Evolutionary conservation across 2,888 invertebrate species (phyloP), one percentile per base, ranked within the genome.

Genomic region (Didymodactylos carnosus): DNA sequence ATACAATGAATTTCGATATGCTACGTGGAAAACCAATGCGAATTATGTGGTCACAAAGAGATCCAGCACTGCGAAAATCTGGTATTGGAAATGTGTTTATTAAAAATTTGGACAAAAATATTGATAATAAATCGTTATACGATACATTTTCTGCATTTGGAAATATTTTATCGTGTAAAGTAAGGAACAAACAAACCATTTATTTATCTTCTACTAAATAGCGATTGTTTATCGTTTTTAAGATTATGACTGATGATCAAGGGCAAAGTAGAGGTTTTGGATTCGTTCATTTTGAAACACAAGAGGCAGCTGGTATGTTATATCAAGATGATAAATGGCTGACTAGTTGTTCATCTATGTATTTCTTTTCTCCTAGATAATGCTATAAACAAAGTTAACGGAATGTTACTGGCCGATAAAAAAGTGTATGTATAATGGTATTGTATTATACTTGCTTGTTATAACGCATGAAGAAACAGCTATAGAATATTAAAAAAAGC

Each of bases 1-100:
- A 99, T 85, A 94, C 95, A 51, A 98, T 99, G 97, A 99, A 99
- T 85, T 99, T 97, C 85, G 98, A 99, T 86, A 88, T 91, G 82
- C 88, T 99, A 80, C 94, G 94, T 85, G 94, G 93, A 79, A 89
- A 93, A 81, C 97, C 97, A 76, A 97, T 98, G 83, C 90, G 98
- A 83, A 98, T 99, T 82, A 99, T 99, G 98, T 98, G 98, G 98
- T 95, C 97, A 77, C 97, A 98, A 85, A 89, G 98, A 81, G 98
- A 98, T 86, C 97, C 97, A 62, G 94, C 94, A 41, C 87, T 97
- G 77, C 89, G 98, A 80, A 94, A 94, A 85, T 97, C 97, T 77
- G 98, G 98, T 75, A 94, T 97, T 78, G 98, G 97, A 76, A 99
- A 99, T 86, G 94, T 98, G 77, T 99, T 99, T 86, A 98, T 99